Evolutionary conservation across 2,888 invertebrate genomes (phyloP), one percentile per base, ranked within the genome.

Genomic region (Tetropium fuscum): DNA sequence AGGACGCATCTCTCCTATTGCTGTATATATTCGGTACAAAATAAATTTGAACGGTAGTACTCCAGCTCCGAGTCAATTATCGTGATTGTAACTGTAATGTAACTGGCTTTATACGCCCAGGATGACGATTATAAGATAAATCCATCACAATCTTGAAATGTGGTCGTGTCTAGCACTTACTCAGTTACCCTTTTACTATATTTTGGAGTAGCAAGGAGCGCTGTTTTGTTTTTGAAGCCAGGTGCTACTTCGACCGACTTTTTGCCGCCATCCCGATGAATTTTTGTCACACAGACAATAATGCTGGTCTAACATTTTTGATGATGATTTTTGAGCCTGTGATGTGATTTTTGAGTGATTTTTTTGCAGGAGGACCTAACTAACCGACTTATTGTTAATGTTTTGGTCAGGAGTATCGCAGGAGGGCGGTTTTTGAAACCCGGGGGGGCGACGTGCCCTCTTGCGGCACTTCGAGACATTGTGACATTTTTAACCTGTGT

Each of bases 401-500:
- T 82, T 82, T 82, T 82, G 81, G 81, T 82, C 81, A 74, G 74
- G 72, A 72, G 80, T 74, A 80, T 73, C 77, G 80, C 77, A 73
- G 70, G 76, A 78, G 80, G 78, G 72, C 78, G 77, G 70, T 80
- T 82, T 82, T 82, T 82, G 80, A 78, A 78, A 80, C 78, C 81
- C 81, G 74, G 78, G 74, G 79, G 78, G 80, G 81, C 76, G 74
- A 73, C 70, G 74, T 76, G 72, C 74, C 74, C 79, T 79, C 79
- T 76, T 76, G 77, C 79, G 78, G 69, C 77, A 75, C 82, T 81
- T 81, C 80, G 81, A 82, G 82, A 83, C 88, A 87, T 88, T 90
- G 90, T 91, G 91, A 90, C 91, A 91, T 89, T 90, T 90, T 91
- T 91, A 84, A 86, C 88, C 89, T 91, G 90, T 91, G 91, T 90